These are phyloP conservation scores for Ciconia stormi DNA, from an alignment of 2,113 vertebrate species.

Conservation along the genomic window DNA sequence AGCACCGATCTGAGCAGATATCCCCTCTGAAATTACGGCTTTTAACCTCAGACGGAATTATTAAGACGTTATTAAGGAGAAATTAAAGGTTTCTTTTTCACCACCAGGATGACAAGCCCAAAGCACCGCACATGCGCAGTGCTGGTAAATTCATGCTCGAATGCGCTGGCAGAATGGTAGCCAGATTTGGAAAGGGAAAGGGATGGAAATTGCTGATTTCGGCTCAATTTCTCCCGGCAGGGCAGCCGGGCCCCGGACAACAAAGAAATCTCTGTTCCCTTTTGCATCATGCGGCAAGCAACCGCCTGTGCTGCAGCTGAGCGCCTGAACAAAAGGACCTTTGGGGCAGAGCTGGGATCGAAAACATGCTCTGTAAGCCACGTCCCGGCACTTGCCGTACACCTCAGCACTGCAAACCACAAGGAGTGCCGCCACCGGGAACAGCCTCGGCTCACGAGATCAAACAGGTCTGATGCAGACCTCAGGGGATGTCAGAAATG, in stretches of 20 bases:
- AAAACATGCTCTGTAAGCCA: not conserved
- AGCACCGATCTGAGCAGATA: not conserved
- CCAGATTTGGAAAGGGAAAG: not conserved
- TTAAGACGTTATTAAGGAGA: not conserved
- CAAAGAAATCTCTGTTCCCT: constrained; percentile 64
- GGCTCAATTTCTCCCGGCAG: not conserved
- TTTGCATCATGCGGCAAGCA: not conserved
- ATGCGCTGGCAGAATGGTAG: not conserved
- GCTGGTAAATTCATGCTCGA: not conserved
- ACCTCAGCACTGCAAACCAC: not conserved
- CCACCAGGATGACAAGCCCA: not conserved
- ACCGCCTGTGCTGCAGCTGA: not conserved
- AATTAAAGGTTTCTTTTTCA: not conserved
- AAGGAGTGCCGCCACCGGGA: not conserved
- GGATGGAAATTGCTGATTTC: constrained; percentile 20
- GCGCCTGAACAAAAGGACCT: constrained; percentile 47
- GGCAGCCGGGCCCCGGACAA: not conserved
- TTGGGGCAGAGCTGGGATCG: constrained; percentile 18
- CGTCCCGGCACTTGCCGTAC: not conserved
- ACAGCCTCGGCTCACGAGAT: rapidly evolving
- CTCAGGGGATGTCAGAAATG: not conserved
- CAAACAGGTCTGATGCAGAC: not conserved
- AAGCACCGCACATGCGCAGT: rapidly evolving
- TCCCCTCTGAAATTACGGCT: rapidly evolving
- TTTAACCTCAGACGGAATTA: not conserved